Evolutionary conservation across 2,797 vertebrate genomes (phyloP), one percentile per base, ranked within the genome.

Genomic region (Rhadinocentrus ornatus): DNA sequence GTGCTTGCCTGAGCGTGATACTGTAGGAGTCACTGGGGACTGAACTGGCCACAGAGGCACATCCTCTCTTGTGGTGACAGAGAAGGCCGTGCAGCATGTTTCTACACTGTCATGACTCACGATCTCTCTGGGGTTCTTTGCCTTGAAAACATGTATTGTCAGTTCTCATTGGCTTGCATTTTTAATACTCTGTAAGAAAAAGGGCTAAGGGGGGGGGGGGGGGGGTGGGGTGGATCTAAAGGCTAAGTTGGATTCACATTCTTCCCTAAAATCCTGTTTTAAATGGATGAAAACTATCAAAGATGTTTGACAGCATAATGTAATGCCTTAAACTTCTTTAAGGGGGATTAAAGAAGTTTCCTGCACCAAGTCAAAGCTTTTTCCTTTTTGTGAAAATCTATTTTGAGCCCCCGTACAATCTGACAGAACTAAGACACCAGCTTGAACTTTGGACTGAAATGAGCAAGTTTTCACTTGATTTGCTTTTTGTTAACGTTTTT

Each of bases 21-120:
- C 72, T 68, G 71, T 66, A 70, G 52, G 64, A 77, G 71, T 75
- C 78, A 41, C 18, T 13, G 50, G 77, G 81, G 69, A 78, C 29
- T 20, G 57, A 72, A 68, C 31, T 64, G 72, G 80, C 66, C 73
- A 82, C 62, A 65, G 56, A 83, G 55, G 48, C 67, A 46, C 44
- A 77, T 72, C 75, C 65, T 82, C 57, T 67, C 73, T 67, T 44
- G 66, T 59, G 83, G 68, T 85, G 87, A 89, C 82, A 88, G 86
- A 89, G 73, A 82, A 86, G 82, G 81, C 69, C 37, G 39, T 61
- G 66, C 55, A 69, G 48, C 66, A 52, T 53, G 72, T 76, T 74
- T 80, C 35, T 55, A 60, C 60, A 73, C 37, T 61, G 46, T 69
- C 56, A 82, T 72, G 62, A 85, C 26, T 73, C 71, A 86, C 67